A percentile compares a stretch with the other conserved stretches of the same genome.
These are phyloP conservation scores for Lobophora halterata DNA, from an alignment of 2,888 invertebrate genomes.

Conservation along the genomic window DNA sequence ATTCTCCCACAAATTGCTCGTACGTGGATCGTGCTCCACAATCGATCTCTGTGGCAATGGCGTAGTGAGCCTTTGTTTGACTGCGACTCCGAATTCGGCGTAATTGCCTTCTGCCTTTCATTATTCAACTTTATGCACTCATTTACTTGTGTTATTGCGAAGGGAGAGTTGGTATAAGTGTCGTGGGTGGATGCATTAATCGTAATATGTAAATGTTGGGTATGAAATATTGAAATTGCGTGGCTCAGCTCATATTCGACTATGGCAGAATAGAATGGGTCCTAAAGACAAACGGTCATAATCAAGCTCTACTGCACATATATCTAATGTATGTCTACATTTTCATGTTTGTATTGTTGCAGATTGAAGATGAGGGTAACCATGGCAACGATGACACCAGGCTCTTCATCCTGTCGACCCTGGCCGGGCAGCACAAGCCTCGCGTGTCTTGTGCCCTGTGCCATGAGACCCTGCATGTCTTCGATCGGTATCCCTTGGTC, in stretches of 20 bases:
- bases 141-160: conserved; percentile 78
- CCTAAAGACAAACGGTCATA: conserved; percentile 13
- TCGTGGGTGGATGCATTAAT: conserved; percentile 79
- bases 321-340: background rate
- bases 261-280: conserved; percentile 32
- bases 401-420: conserved; percentile 95
- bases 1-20: conserved; percentile 74
- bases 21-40: conserved; percentile 74
- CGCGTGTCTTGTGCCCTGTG: conserved; percentile 93
- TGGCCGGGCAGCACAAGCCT: conserved; percentile 94
- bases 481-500: conserved; percentile 97
- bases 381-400: conserved; percentile 99
- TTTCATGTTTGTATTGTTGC: conserved; percentile 63
- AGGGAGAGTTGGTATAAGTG: conserved; percentile 72
- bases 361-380: conserved; percentile 99
- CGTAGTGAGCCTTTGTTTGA: conserved; percentile 75
- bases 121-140: conserved; percentile 80
- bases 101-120: conserved; percentile 80
- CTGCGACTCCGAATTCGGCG: conserved; percentile 77
- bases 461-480: conserved; percentile 93
- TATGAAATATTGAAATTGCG: conserved; percentile 76
- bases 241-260: conserved; percentile 56
- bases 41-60: conserved; percentile 74
- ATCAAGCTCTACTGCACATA: conserved; percentile 6
- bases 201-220: conserved; percentile 76